Percentiles rank a stretch among this genome's conserved stretches.
Evolutionary conservation across 2,888 invertebrate genomes (phyloP).

Genomic region (Agrochola lychnidis): DNA sequence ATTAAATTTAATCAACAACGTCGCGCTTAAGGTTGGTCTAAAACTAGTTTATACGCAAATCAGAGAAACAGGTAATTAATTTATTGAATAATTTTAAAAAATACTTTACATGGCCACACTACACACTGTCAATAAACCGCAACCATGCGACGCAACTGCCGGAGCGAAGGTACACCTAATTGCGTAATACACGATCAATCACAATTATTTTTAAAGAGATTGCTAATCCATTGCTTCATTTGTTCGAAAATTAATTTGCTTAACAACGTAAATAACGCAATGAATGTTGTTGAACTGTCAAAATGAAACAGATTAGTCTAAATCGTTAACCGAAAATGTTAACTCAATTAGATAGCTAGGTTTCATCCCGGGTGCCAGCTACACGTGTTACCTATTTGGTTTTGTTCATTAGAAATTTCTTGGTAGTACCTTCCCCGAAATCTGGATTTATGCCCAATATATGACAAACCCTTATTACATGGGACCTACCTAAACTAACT

Average conservation of each 20-base stretch:
- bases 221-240: too few species aligned
- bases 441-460: background rate
- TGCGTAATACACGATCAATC: too few species aligned
- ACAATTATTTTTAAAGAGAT: too few species aligned
- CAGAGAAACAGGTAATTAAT: slow-evolving; percentile 19
- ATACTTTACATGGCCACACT: background rate
- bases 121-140: background rate
- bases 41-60: slow-evolving; percentile 22
- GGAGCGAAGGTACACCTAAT: background rate
- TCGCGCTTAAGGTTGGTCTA: background rate
- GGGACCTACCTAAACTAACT: too few species aligned
- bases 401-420: background rate
- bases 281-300: too few species aligned
- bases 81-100: background rate
- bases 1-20: slow-evolving; percentile 13
- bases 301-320: too few species aligned
- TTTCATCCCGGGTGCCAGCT: background rate
- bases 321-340: too few species aligned
- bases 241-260: too few species aligned
- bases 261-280: too few species aligned
- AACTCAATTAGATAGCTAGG: too few species aligned
- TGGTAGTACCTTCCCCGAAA: background rate
- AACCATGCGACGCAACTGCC: background rate
- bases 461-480: background rate
- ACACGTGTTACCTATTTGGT: background rate